Base-by-base conservation (phyloP, 2,888 invertebrate genomes). In the Perizoma flavofasciatum region DNA sequence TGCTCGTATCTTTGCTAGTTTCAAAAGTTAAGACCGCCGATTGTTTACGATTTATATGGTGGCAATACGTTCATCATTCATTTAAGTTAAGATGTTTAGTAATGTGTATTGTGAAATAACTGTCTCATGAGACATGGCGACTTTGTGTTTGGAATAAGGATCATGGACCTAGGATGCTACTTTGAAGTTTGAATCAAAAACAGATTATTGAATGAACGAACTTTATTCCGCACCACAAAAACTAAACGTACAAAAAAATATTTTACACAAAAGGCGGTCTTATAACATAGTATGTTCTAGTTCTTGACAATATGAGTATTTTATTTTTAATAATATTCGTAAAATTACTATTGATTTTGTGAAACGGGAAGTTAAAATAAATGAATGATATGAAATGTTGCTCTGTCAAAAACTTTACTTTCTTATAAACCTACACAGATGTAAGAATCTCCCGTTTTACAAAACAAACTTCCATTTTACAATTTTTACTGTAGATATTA, bases 221-320 rank as follows among this genome's bases (percentile, higher is more conserved):
- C 37, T 59, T 63, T 61, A 61, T 61, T 61, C 49, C 57, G 57
- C 61, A 61, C 50, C 54, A 55, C 44, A 61, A 61, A 49, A 57
- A 37, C 51, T 53, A 55, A 57, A 49, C 54, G 47, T 45, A 66
- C 54, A 51, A 39, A 34, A 49, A 49, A 59, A 5, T 37, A 7
- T 37, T 34, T 41, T 50, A 4, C 60, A 49, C 56, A 61, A 33
- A 43, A 58, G 61, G 61, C 57, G 61, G 61, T 54, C 57, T 58
- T 61, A 58, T 41, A 44, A 49, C 43, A 45, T 57, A 52, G 51
- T 34, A 2, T 22, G 22, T 9, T 49, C 58, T 60, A 60, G 8
- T n/a, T 57, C 63, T 61, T 49, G 63, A 59, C 53, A 56, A 6
- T 37, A 6, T 37, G 37, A 22, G 22, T 22, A 22, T 37, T 37